A percentile compares a stretch with the other conserved stretches of the same genome.
Evolutionary conservation across 92 coral and sea anemone species (phyloP).

Genomic region (Siderastrea siderea): DNA sequence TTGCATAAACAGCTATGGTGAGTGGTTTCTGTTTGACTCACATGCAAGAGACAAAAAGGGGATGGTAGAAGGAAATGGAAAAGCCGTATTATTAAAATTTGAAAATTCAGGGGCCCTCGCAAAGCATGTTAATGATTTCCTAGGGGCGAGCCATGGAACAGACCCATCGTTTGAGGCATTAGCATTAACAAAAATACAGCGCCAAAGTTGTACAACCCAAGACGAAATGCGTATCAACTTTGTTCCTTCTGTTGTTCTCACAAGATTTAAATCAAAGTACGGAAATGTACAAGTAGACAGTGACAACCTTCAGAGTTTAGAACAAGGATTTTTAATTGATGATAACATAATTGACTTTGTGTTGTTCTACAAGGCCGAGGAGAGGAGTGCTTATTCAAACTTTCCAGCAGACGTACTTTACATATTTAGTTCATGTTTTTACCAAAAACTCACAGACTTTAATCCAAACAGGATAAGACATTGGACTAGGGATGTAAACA

Average conservation of each 20-base stretch:
- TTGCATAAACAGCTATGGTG: too few species aligned
- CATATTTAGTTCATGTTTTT: too few species aligned
- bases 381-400: neutral
- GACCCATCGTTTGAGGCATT: neutral
- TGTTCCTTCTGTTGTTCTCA: conserved; percentile 1
- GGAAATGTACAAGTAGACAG: conserved; percentile 22
- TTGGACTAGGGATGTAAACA: conserved; percentile 8
- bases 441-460: too few species aligned
- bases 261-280: neutral
- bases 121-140: neutral
- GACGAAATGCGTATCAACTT: conserved; percentile 1
- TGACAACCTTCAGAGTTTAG: conserved; percentile 1
- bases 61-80: too few species aligned
- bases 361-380: neutral
- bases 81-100: conserved; percentile 3
- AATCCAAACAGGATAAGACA: too few species aligned
- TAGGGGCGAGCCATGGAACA: neutral
- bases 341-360: conserved; percentile 14
- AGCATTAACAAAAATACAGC: neutral
- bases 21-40: conserved; percentile 15
- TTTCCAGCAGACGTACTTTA: neutral
- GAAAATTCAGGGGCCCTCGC: neutral
- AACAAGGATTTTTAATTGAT: conserved; percentile 9
- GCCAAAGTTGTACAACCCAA: neutral
- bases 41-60: conserved; percentile 14